Evolutionary conservation across 2,888 invertebrate species (phyloP), one percentile per base, ranked within the genome.

Genomic region (Baronia brevicornis): DNA sequence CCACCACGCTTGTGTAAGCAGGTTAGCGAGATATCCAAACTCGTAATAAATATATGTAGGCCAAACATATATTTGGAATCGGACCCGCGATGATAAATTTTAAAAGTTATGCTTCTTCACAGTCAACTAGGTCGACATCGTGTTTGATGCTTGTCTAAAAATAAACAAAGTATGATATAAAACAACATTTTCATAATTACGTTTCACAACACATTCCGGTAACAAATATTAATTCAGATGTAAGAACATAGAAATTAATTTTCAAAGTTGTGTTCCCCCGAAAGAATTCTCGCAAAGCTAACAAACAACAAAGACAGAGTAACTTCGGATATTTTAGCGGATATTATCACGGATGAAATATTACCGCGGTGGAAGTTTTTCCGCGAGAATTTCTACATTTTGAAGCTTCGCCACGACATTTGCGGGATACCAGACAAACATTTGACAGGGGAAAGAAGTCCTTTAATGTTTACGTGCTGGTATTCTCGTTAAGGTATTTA

Each of bases 281-380:
- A 54, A 71, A 71, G 71, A 69, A 74, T 74, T 60, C 55, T 46
- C 49, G 38, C 43, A 51, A 57, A 60, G 60, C n/a, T n/a, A n/a
- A n/a, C 62, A 58, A 64, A 62, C 54, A 64, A 67, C 68, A 71
- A 75, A 75, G 68, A 70, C 62, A 53, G 54, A 59, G 58, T 57
- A 43, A 60, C 54, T 44, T 44, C 43, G 48, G 61, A 54, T 61
- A 52, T 58, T 57, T 53, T n/a, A n/a, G 51, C 42, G 51, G 49
- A 54, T 60, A 58, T 71, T 52, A 64, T 41, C 47, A 46, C 54
- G 47, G 46, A 41, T 73, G 71, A 78, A 77, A 77, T 75, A 74
- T 73, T 67, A 73, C 57, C 61, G 46, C 54, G 47, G 55, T 47
- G 44, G 57, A 74, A 73, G 63, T 69, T 67, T 68, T 59, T 51